Base-by-base conservation (phyloP, 2,888 invertebrate genomes). In the Nephrocerus scutellatus region DNA sequence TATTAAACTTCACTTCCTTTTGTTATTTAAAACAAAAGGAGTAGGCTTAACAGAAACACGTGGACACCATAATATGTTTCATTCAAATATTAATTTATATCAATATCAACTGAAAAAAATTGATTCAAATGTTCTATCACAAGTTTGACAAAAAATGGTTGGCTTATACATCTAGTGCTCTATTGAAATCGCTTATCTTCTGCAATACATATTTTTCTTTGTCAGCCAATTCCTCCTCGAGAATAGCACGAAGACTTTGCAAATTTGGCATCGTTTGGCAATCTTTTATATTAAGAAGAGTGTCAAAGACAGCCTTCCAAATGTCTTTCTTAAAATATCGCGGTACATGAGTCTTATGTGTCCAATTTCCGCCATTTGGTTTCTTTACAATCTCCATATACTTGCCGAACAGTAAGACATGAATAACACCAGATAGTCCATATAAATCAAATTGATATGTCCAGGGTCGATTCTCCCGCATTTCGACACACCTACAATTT, bases 381-480 rank as follows among this genome's bases (percentile, higher is more conserved):
- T 73, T 73, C 57, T 79, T 77, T 18, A 73, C 73, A 13, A 84
- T 78, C 55, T 85, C 81, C 83, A 95, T 91, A 65, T 95, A 95
- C 59, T 83, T 83, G 28, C 87, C 87, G 71, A 90, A 86, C 12
- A 92, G 70, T 50, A 95, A 71, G 32, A 87, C 85, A 65, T 93
- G 87, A 49, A 90, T 80, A 8, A 88, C 86, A 10, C 86, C 88
- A 32, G 88, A 88, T 45, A 92, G 70, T 49, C 93, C 92, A 68
- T 82, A 95, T 55, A 89, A 71, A 71, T 96, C 95, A 21, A 88
- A 86, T 72, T 95, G 92, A 66, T 86, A 92, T 23, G 86, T 92
- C 96, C 96, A 96, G 1, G 89, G 87, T 53, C 81, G 77, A 28
- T 82, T 77, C 55, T 90, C 89, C 50, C 79, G 76, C 93, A 96